Evolutionary conservation across 1,140 invertebrate genomes (phyloP), one percentile per base, ranked within the genome.

Genomic region (Drosophila sp.): DNA sequence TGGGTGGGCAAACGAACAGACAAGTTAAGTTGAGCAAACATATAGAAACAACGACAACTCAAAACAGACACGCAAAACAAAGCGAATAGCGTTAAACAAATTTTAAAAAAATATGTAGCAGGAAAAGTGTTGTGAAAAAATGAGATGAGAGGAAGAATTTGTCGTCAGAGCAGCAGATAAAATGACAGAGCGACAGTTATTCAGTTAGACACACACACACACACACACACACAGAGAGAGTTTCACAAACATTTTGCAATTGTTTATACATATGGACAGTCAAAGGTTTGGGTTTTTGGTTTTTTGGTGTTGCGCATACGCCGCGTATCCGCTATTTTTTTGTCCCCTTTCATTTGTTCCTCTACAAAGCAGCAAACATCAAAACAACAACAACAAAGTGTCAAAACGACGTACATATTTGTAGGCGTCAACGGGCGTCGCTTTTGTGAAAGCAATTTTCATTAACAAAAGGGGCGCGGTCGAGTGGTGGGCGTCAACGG

Each of bases 381-480:
- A 50, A 25, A n/a, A 16, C 38, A 43, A 41, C 57, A 65, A 38
- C 18, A 50, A 69, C 48, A 69, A 61, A 72, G 71, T 73, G 71
- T 73, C 71, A 73, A 69, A 73, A 64, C 56, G 32, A 77, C 75
- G 65, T 50, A 72, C 66, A 78, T 72, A 72, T 72, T 72, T 72
- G 76, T 76, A 78, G 76, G 76, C 72, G 76, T 78, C 57, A 57
- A 76, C 62, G 50, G 56, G 62, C 57, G 72, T 66, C 56, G 61
- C 61, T 62, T 76, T 69, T 53, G 72, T 36, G 51, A 78, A 78
- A 78, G 76, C 76, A 78, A 78, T 78, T 78, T 78, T 72, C 76
- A 78, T 78, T 78, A 77, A 65, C 72, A 66, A 65, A 64, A 48
- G 67, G 53, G 71, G 71, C 57, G 65, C 57, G 50, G 48, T 48